These are phyloP conservation scores for Pipa parva DNA, from an alignment of 2,113 vertebrate species.

Conservation along the genomic window DNA sequence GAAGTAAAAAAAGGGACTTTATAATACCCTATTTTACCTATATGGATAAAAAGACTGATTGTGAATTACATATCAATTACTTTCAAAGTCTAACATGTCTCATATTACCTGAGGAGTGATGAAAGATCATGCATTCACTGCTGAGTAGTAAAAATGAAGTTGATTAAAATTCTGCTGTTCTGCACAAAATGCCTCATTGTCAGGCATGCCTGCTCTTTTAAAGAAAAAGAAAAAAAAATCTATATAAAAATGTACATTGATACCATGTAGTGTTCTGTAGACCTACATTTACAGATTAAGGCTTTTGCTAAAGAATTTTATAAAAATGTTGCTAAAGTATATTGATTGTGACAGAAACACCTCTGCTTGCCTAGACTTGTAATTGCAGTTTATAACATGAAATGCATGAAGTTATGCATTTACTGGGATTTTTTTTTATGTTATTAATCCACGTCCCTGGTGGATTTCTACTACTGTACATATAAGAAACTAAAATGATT, in stretches of 20 bases:
- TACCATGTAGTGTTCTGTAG: too few species aligned
- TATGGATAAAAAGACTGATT: conserved; percentile 24
- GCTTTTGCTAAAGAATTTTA: too few species aligned
- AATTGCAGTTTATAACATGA: too few species aligned
- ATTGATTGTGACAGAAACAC: too few species aligned
- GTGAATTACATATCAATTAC: conserved; percentile 13
- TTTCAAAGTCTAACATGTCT: conserved; percentile 14
- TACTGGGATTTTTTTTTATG: too few species aligned
- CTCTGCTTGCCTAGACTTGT: too few species aligned
- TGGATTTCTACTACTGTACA: too few species aligned
- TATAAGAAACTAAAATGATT: too few species aligned
- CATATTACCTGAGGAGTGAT: conserved; percentile 25
- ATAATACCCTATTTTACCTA: neutral
- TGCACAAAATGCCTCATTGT: conserved; percentile 31
- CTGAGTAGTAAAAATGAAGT: conserved; percentile 29
- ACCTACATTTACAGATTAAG: too few species aligned
- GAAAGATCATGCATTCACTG: conserved; percentile 12
- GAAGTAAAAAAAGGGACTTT: conserved; percentile 4
- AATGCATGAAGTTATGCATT: too few species aligned
- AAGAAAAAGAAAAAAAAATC: conserved; percentile 12
- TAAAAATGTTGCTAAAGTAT: too few species aligned
- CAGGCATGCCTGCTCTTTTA: conserved; percentile 18
- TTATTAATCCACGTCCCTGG: too few species aligned
- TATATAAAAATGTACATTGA: neutral
- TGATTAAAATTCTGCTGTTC: conserved; percentile 11